These are phyloP conservation scores for Camarhynchus parvulus DNA, from an alignment of 2,113 vertebrate genomes.

Conservation along the genomic window DNA sequence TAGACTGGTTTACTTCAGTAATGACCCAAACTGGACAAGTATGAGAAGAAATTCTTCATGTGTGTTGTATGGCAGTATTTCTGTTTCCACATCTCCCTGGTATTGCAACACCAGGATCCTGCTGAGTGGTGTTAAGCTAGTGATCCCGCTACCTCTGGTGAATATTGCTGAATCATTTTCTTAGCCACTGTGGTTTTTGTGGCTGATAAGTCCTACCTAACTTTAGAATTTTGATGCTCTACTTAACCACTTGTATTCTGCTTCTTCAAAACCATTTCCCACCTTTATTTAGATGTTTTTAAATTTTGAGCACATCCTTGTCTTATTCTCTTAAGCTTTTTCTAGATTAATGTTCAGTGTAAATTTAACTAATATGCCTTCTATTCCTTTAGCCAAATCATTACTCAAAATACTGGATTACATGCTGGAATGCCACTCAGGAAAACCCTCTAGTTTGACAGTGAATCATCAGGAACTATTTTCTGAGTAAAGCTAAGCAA, in stretches of 20 bases:
- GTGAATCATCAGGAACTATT: neutral
- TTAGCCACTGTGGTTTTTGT: neutral
- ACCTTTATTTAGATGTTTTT: neutral
- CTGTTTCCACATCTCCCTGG: neutral
- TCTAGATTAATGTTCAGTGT: neutral
- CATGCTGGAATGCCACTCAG: neutral
- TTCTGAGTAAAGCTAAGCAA: neutral
- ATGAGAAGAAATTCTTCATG: neutral
- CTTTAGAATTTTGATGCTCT: neutral
- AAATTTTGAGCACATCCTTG: neutral
- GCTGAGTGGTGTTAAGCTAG: neutral
- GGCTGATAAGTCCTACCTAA: neutral
- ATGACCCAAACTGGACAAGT: neutral
- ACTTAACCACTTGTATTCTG: neutral
- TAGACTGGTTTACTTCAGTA: neutral
- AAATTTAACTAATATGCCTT: neutral
- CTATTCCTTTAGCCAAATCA: slow-evolving; percentile 5
- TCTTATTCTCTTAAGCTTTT: neutral
- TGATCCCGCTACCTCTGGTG: neutral
- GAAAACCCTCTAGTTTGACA: neutral
- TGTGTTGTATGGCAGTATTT: neutral
- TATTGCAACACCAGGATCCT: neutral
- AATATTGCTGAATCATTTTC: neutral
- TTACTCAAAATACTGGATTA: neutral
- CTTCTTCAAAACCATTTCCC: neutral